phyloP scores from a whole-genome alignment of 2,113 vertebrate genomes.

The Poeciliopsis turrubarensis region DNA sequence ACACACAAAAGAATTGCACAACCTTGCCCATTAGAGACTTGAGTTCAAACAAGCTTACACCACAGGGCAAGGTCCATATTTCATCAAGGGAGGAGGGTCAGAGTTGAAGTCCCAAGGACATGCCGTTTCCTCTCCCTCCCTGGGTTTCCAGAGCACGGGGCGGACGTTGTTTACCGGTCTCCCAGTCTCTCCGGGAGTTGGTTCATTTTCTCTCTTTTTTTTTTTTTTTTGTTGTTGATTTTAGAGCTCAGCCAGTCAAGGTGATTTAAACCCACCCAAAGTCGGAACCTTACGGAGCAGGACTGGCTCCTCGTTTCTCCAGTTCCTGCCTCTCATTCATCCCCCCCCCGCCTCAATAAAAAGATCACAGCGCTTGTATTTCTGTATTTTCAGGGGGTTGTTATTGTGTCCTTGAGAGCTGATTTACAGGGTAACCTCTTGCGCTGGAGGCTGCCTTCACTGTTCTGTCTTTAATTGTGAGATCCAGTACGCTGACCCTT shows the following conservation, averaged over 20 bases:
- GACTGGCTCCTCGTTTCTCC: conserved; percentile 50
- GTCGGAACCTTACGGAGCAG: conserved; percentile 40
- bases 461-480: conserved; percentile 63
- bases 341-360: conserved; percentile 56
- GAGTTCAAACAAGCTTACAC: conserved; percentile 71
- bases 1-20: conserved; percentile 20
- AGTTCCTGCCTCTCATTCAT: conserved; percentile 71
- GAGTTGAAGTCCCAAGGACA: conserved; percentile 72
- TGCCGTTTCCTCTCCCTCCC: conserved; percentile 67
- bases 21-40: conserved; percentile 50
- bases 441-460: conserved; percentile 46
- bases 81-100: conserved; percentile 67
- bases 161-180: conserved; percentile 66
- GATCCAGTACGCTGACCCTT: conserved; percentile 7
- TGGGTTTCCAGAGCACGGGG: conserved; percentile 54
- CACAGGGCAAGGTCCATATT: conserved; percentile 62
- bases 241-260: conserved; percentile 67
- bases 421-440: conserved; percentile 71
- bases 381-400: conserved; percentile 66
- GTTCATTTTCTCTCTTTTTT: background rate
- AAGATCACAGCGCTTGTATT: conserved; percentile 71
- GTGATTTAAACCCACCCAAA: conserved; percentile 73
- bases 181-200: conserved; percentile 38
- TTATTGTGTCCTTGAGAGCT: conserved; percentile 68
- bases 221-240: background rate